Evolutionary conservation across 2,113 vertebrate genomes (phyloP).

Genomic region (Cynoglossus semilaevis): DNA sequence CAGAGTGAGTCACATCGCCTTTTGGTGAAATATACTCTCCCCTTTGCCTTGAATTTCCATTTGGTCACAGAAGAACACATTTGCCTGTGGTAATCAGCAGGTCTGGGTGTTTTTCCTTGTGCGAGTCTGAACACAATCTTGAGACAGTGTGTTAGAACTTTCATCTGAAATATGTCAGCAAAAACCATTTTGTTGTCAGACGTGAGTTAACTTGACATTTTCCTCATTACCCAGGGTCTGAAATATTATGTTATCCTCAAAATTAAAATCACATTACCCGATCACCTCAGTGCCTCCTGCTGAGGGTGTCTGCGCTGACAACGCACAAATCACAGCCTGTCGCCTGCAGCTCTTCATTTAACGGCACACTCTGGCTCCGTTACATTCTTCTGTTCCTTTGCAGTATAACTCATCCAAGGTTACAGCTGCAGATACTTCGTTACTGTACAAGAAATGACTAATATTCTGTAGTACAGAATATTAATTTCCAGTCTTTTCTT

Average conservation of each 20-base stretch:
- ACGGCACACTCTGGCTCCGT: constrained; percentile 1
- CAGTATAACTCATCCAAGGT: constrained; percentile 3
- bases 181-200: background rate
- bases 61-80: constrained; percentile 22
- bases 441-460: too few species aligned
- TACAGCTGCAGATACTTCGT: too few species aligned
- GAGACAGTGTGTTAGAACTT: background rate
- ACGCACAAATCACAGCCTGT: background rate
- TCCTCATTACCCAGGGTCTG: background rate
- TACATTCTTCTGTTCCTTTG: constrained; percentile 3
- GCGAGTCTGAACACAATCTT: constrained; percentile 8
- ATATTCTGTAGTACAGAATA: too few species aligned
- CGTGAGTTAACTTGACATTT: background rate
- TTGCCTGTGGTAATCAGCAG: constrained; percentile 4
- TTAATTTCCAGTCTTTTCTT: background rate
- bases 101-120: background rate
- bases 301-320: background rate
- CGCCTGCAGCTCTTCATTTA: constrained; percentile 8
- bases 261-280: constrained; percentile 1
- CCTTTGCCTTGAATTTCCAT: constrained; percentile 20
- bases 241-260: background rate
- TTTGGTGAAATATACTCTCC: constrained; percentile 11
- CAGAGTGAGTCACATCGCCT: background rate
- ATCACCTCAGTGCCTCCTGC: background rate
- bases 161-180: constrained; percentile 10